Evolutionary conservation across 64 coral and sea anemone species (phyloP).

Genomic region (Montipora sp.): DNA sequence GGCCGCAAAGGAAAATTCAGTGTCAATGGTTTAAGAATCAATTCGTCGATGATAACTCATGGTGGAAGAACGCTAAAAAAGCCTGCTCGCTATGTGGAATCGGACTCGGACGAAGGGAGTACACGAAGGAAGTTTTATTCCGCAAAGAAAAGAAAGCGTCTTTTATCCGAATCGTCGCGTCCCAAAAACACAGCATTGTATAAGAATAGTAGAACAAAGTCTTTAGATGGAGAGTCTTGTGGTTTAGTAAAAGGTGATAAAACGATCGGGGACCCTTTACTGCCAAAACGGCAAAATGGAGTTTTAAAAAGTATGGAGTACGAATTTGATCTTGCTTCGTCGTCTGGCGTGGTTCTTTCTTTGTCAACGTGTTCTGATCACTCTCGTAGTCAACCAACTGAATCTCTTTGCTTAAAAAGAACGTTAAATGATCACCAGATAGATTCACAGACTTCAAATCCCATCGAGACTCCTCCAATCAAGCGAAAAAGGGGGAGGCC

Average conservation of each 20-base stretch:
- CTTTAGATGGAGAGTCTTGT: slow-evolving; percentile 70
- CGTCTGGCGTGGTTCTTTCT: slow-evolving; percentile 27
- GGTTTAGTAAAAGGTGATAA: slow-evolving; percentile 40
- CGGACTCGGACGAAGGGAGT: slow-evolving; percentile 82
- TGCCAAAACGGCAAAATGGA: slow-evolving; percentile 42
- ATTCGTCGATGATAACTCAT: slow-evolving; percentile 77
- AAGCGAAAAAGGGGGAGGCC: slow-evolving; percentile 81
- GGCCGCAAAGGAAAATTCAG: slow-evolving; percentile 61
- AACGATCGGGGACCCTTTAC: slow-evolving; percentile 1
- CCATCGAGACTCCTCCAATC: slow-evolving; percentile 40
- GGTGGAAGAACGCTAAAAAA: slow-evolving; percentile 86
- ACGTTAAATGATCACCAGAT: slow-evolving; percentile 70
- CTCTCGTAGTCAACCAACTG: slow-evolving; percentile 25
- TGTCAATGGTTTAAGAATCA: slow-evolving; percentile 80
- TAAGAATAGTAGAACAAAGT: slow-evolving; percentile 86
- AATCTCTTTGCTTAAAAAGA: slow-evolving; percentile 71
- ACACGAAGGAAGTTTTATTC: slow-evolving; percentile 58
- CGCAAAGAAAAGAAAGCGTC: slow-evolving; percentile 65
- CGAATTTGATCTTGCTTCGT: slow-evolving; percentile 47
- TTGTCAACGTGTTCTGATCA: slow-evolving; percentile 34
- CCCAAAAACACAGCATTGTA: slow-evolving; percentile 67
- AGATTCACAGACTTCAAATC: slow-evolving; percentile 76
- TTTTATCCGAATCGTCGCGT: slow-evolving; percentile 60
- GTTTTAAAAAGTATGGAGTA: slow-evolving; percentile 21
- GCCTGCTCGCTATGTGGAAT: slow-evolving; percentile 83